Conservation (phyloP, 2,113 vertebrate species). For the Eleginops maclovinus region DNA sequence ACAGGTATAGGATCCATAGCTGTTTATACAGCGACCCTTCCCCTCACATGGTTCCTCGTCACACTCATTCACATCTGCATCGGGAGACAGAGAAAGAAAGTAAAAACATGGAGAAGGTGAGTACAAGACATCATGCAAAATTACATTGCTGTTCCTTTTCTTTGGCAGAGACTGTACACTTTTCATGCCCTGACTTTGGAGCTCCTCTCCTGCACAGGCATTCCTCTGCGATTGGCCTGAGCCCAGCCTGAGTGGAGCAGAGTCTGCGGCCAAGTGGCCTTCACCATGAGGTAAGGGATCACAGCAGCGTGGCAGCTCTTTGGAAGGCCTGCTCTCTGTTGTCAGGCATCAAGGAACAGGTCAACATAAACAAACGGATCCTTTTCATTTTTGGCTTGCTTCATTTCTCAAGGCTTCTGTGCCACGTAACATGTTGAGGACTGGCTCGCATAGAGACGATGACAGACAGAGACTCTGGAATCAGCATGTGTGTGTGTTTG, state of each 20-base stretch:
- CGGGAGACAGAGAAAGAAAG: conserved; percentile 4
- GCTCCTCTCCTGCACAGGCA: conserved; percentile 30
- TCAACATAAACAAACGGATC: conserved; percentile 69
- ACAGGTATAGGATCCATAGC: conserved; percentile 90
- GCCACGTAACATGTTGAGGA: conserved; percentile 42
- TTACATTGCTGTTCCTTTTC: conserved; percentile 24
- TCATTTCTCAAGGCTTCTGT: conserved; percentile 55
- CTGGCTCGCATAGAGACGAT: conserved; percentile 44
- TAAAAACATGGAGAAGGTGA: not conserved
- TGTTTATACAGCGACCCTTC: conserved; percentile 90
- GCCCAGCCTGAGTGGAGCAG: conserved; percentile 41
- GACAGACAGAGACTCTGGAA: conserved; percentile 50
- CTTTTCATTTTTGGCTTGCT: conserved; percentile 52
- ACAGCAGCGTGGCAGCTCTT: conserved; percentile 64
- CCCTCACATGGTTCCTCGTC: conserved; percentile 87
- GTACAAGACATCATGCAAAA: not conserved
- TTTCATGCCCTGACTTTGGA: conserved; percentile 33
- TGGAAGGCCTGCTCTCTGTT: conserved; percentile 57
- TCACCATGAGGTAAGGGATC: conserved; percentile 61
- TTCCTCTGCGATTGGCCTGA: conserved; percentile 49
- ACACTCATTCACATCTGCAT: conserved; percentile 91
- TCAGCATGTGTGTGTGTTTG: conserved; percentile 32
- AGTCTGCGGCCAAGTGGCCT: conserved; percentile 45
- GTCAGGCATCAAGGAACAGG: conserved; percentile 66
- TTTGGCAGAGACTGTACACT: conserved; percentile 28